Evolutionary conservation across 2,888 invertebrate genomes (phyloP).

Genomic region (Lochmaea crataegi): DNA sequence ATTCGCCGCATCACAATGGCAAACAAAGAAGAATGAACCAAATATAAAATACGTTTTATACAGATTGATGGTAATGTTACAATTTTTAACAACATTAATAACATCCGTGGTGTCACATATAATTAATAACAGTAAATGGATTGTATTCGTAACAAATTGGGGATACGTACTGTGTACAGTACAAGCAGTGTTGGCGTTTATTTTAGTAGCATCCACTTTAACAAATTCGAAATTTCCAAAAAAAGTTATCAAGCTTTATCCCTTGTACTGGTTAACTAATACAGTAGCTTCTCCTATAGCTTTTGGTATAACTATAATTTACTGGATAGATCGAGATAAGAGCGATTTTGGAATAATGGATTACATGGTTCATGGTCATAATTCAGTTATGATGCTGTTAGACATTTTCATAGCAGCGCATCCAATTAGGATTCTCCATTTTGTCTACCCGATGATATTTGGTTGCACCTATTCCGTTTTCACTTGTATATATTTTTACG

Average conservation of each 20-base stretch:
- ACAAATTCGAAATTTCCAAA: slow-evolving; percentile 40
- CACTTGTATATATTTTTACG: slow-evolving; percentile 74
- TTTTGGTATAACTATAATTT: slow-evolving; percentile 78
- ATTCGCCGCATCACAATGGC: slow-evolving; percentile 68
- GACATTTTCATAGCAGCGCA: slow-evolving; percentile 79
- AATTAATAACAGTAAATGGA: slow-evolving; percentile 68
- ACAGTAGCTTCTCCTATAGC: slow-evolving; percentile 76
- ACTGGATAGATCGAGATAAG: slow-evolving; percentile 71
- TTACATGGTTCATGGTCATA: slow-evolving; percentile 80
- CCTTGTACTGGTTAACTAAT: slow-evolving; percentile 77
- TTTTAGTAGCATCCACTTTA: slow-evolving; percentile 51
- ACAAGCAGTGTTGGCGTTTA: slow-evolving; percentile 67
- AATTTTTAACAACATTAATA: slow-evolving; percentile 62
- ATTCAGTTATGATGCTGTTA: slow-evolving; percentile 77
- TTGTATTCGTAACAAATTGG: slow-evolving; percentile 82
- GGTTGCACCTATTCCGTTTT: slow-evolving; percentile 74
- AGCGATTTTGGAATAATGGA: slow-evolving; percentile 72
- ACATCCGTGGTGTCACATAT: slow-evolving; percentile 61
- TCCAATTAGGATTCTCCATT: slow-evolving; percentile 74
- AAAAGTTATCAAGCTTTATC: slow-evolving; percentile 53
- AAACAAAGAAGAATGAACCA: slow-evolving; percentile 64
- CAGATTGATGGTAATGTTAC: slow-evolving; percentile 70
- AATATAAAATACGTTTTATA: slow-evolving; percentile 65
- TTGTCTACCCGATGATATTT: slow-evolving; percentile 73
- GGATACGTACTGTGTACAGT: slow-evolving; percentile 71